phyloP scores from a whole-genome alignment of 2,888 invertebrate species.

The Oligia latruncula region DNA sequence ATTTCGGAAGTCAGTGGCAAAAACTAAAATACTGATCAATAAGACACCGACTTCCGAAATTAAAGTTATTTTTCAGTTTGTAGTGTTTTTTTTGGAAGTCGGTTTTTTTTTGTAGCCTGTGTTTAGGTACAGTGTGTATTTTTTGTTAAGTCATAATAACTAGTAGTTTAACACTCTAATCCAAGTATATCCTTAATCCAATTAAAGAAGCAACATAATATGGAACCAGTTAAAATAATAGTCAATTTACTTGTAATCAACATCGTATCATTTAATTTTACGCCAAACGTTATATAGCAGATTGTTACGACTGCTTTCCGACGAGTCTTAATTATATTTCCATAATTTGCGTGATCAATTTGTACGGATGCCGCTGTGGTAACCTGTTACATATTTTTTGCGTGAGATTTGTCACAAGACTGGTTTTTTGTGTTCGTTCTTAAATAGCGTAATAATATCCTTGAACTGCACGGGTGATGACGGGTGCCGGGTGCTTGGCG shows the following conservation, averaged over 20 bases:
- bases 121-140: not conserved
- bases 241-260: conserved; percentile 10
- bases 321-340: conserved; percentile 37
- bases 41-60: no score
- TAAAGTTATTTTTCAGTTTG: no score
- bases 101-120: not conserved
- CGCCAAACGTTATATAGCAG: conserved; percentile 22
- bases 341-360: conserved; percentile 47
- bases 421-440: conserved; percentile 32
- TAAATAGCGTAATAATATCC: conserved; percentile 33
- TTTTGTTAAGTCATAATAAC: not conserved
- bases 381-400: conserved; percentile 46
- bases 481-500: conserved; percentile 5
- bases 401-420: conserved; percentile 40
- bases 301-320: not conserved
- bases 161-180: not conserved
- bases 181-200: not conserved
- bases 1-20: no score
- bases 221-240: not conserved
- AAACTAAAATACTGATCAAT: no score
- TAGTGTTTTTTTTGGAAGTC: no score
- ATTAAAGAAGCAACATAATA: not conserved
- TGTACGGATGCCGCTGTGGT: conserved; percentile 20
- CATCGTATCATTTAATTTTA: conserved; percentile 32
- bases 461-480: conserved; percentile 31